Evolutionary conservation across 1,140 invertebrate genomes (phyloP).

Genomic region (Tetranychus urticae): DNA sequence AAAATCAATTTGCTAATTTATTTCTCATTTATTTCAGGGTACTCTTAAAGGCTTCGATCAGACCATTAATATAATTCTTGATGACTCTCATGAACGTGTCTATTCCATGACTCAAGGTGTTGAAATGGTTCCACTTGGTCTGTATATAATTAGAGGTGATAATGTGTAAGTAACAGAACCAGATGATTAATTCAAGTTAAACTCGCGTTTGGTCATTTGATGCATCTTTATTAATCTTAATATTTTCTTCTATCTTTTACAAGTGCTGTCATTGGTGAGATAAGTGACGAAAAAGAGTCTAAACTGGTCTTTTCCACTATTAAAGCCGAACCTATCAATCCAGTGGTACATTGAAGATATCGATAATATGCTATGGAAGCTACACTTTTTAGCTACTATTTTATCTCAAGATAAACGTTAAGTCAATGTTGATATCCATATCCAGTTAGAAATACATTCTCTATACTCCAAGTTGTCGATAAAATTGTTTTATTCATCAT

Average conservation of each 20-base stretch:
- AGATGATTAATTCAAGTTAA: slow-evolving; percentile 25
- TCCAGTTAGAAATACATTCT: too few relatives aligned
- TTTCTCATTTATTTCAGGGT: slow-evolving; percentile 27
- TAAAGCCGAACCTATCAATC: slow-evolving; percentile 64
- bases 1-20: slow-evolving; percentile 8
- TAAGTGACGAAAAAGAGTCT: slow-evolving; percentile 71
- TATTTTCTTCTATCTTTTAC: slow-evolving; percentile 23
- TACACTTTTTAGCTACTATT: too few relatives aligned
- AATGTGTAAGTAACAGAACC: slow-evolving; percentile 35
- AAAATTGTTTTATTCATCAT: too few relatives aligned
- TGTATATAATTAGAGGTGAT: slow-evolving; percentile 91
- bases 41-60: slow-evolving; percentile 84
- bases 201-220: not conserved
- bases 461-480: too few relatives aligned
- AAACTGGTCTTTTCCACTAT: slow-evolving; percentile 57
- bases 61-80: slow-evolving; percentile 88
- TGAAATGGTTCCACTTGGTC: slow-evolving; percentile 80
- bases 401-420: too few relatives aligned
- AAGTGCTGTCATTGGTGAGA: slow-evolving; percentile 56
- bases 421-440: too few relatives aligned
- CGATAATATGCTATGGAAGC: too few relatives aligned
- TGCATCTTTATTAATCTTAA: slow-evolving; percentile 8
- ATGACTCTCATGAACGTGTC: slow-evolving; percentile 90
- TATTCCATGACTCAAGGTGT: slow-evolving; percentile 74
- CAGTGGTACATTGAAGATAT: slow-evolving; percentile 43